Evolutionary conservation across 2,888 invertebrate species (phyloP).

Genomic region (Scrobipalpa atriplicella): DNA sequence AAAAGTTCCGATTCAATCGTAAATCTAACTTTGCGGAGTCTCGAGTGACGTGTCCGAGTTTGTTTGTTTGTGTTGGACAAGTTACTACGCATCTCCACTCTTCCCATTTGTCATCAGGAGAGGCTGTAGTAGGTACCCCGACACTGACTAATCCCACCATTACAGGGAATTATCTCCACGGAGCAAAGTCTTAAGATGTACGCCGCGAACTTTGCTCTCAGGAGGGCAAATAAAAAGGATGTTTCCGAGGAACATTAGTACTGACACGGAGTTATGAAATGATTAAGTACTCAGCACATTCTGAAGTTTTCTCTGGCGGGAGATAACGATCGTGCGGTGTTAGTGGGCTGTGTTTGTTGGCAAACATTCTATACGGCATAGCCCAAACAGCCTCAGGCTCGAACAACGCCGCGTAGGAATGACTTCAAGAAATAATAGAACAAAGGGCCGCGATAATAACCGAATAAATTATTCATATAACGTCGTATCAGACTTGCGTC

Average conservation of each 20-base stretch:
- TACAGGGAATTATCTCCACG: conserved; percentile 60
- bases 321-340: conserved; percentile 53
- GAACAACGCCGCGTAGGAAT: conserved; percentile 42
- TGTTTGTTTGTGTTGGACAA: conserved; percentile 49
- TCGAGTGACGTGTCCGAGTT: conserved; percentile 43
- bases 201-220: conserved; percentile 41
- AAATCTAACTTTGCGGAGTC: conserved; percentile 43
- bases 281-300: conserved; percentile 44
- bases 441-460: conserved; percentile 57
- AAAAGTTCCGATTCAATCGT: conserved; percentile 33
- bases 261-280: conserved; percentile 45
- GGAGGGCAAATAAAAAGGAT: conserved; percentile 46
- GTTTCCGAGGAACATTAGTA: conserved; percentile 42
- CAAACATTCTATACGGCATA: conserved; percentile 46
- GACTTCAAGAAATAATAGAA: conserved; percentile 51
- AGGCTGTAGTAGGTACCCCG: conserved; percentile 47
- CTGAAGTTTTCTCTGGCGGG: conserved; percentile 47
- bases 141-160: conserved; percentile 62
- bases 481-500: conserved; percentile 53
- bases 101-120: conserved; percentile 62
- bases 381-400: conserved; percentile 38
- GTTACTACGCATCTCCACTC: conserved; percentile 47
- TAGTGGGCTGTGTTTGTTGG: conserved; percentile 46
- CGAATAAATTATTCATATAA: conserved; percentile 67
- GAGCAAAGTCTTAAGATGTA: conserved; percentile 52